Evolutionary conservation across 2,888 invertebrate species (phyloP), one percentile per base, ranked within the genome.

Genomic region (Melanostoma scalare): DNA sequence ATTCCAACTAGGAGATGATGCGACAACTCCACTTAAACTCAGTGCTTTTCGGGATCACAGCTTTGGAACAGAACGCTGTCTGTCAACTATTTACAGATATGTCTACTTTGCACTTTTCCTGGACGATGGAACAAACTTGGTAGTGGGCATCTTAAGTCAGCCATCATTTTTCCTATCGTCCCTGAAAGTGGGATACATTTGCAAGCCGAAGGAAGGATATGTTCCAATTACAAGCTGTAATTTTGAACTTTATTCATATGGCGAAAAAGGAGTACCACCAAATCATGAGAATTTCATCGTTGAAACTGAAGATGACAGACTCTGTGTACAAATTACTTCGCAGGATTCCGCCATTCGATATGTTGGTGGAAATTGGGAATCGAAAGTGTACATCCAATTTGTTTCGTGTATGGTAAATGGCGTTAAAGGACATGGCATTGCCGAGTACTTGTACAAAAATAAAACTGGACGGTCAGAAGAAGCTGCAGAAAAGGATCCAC

Each of bases 1-100:
- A 36, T 90, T 95, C 61, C 91, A 90, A 63, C 91, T 96, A 2
- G 84, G 67, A 8, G 93, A 93, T 5, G 92, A 92, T 3, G 92
- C 92, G 42, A 85, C 90, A 0, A 91, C 90, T 31, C 89, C 92
- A 46, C 89, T 92, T 52, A 90, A 93, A 2, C 89, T 96, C 82
- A 93, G 94, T 30, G 94, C 95, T 0, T 95, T 96, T 90, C 92
- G 96, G 85, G 96, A 96, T 90, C 96, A 96, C 88, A 96, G 96
- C 86, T 96, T 94, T 93, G 96, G 95, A 75, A 92, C 93, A 46
- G 94, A 94, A 85, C 92, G 96, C 20, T 95, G 96, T 87, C 96
- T 96, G 93, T 93, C 93, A 46, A 90, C 94, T 85, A 94, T 96
- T 92, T 95, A 96, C 88, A 92, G 96, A 9, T 96, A 96, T 89